Conservation (phyloP, 2,113 vertebrate genomes). For the Tragelaphus buxtoni region DNA sequence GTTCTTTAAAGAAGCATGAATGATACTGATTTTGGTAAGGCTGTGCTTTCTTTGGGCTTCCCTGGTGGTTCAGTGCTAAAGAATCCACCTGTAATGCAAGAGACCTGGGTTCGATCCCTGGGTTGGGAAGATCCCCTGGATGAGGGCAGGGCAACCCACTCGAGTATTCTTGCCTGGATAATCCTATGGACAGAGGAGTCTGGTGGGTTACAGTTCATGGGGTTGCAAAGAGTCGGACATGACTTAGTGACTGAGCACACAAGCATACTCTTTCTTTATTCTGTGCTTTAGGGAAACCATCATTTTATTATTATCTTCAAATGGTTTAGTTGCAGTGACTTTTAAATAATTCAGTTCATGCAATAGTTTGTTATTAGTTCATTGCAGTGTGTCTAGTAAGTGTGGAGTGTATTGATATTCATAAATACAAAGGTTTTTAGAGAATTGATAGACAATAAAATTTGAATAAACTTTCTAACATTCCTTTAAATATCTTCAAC, state of each 20-base stretch:
- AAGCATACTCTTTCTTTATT: background rate
- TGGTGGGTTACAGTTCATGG: background rate
- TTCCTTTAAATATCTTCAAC: background rate
- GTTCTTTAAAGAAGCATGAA: background rate
- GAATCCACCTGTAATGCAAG: background rate
- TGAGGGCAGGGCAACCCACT: background rate
- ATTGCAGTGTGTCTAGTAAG: background rate
- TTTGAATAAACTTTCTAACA: background rate
- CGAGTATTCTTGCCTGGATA: background rate
- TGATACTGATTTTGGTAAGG: background rate
- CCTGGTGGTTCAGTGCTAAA: background rate
- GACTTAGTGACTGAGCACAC: background rate
- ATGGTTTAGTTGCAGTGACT: background rate
- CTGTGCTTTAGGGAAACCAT: background rate
- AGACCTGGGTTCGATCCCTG: background rate
- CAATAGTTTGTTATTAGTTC: background rate
- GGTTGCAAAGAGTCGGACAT: background rate
- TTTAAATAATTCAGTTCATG: background rate
- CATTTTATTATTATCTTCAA: background rate
- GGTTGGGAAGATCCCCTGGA: background rate
- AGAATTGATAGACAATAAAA: background rate
- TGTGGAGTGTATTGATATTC: background rate
- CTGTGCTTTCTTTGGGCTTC: background rate
- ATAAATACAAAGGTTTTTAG: background rate
- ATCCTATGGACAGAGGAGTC: background rate